Conservation (phyloP, 1,140 invertebrate genomes). For the Medauroidea extradentata region DNA sequence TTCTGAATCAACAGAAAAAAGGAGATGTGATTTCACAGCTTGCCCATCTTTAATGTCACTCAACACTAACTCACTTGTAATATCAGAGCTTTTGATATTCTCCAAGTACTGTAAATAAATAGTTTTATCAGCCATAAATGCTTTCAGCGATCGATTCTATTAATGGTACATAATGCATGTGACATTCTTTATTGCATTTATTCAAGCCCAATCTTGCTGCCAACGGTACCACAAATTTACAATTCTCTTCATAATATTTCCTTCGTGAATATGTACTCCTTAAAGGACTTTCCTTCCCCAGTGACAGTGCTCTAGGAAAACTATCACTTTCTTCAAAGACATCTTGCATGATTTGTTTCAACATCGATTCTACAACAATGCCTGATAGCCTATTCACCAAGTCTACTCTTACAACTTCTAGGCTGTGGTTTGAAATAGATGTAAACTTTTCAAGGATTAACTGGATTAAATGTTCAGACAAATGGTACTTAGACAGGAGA, state of each 20-base stretch:
- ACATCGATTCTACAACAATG: neutral
- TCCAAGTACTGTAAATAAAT: constrained; percentile 6
- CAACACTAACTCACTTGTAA: neutral
- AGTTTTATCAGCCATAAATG: neutral
- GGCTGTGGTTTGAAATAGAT: neutral
- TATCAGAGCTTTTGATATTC: neutral
- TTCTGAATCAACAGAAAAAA: constrained; percentile 4
- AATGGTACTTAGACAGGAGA: neutral
- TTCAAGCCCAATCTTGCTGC: neutral
- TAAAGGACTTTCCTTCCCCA: neutral
- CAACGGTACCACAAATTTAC: neutral
- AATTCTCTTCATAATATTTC: constrained; percentile 1
- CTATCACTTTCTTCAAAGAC: neutral
- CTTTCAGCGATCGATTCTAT: neutral
- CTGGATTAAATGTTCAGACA: neutral
- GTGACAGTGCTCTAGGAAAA: neutral
- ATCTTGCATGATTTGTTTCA: neutral
- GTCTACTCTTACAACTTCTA: neutral
- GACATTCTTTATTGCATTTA: constrained; percentile 7
- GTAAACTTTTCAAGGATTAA: neutral
- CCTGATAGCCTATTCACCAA: neutral
- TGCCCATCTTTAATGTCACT: constrained; percentile 5
- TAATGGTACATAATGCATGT: constrained; percentile 8
- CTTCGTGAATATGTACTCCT: neutral
- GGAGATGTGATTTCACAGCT: neutral